phyloP scores from a whole-genome alignment of 2,113 vertebrate genomes.

The Rutilus rutilus region DNA sequence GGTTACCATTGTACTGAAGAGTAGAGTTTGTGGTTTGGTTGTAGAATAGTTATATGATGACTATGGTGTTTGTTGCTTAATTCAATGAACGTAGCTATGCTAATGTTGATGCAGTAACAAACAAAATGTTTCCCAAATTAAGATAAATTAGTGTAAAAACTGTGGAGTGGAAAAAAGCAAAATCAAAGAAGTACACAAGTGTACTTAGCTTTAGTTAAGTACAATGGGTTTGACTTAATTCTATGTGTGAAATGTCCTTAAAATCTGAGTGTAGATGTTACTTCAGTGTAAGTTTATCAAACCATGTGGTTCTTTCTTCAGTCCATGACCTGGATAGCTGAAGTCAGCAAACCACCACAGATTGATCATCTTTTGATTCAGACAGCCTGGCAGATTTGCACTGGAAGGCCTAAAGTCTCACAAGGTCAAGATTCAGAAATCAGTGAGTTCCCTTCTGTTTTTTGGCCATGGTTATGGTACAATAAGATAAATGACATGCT shows the following conservation, averaged over 20 bases:
- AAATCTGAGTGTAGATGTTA: background rate
- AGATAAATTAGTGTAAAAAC: background rate
- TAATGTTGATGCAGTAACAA: background rate
- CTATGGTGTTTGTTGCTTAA: background rate
- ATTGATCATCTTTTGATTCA: background rate
- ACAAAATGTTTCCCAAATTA: too few relatives aligned
- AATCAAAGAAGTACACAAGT: background rate
- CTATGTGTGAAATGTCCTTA: background rate
- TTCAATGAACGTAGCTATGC: background rate
- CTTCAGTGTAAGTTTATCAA: background rate
- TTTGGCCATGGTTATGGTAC: conserved; percentile 54
- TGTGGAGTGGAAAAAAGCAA: background rate
- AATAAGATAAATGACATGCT: conserved; percentile 65
- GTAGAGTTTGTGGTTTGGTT: background rate
- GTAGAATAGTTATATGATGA: background rate
- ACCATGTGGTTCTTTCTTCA: background rate
- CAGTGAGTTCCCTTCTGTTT: conserved; percentile 48
- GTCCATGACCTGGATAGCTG: background rate
- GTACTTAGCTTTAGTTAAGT: background rate
- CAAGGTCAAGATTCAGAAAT: conserved; percentile 50
- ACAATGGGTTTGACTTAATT: background rate
- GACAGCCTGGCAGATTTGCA: conserved; percentile 3
- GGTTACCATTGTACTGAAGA: conserved; percentile 5
- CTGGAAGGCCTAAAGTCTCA: conserved; percentile 29
- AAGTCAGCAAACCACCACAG: background rate